Conservation (phyloP, 2,797 vertebrate species). For the Fistularia commersonii region DNA sequence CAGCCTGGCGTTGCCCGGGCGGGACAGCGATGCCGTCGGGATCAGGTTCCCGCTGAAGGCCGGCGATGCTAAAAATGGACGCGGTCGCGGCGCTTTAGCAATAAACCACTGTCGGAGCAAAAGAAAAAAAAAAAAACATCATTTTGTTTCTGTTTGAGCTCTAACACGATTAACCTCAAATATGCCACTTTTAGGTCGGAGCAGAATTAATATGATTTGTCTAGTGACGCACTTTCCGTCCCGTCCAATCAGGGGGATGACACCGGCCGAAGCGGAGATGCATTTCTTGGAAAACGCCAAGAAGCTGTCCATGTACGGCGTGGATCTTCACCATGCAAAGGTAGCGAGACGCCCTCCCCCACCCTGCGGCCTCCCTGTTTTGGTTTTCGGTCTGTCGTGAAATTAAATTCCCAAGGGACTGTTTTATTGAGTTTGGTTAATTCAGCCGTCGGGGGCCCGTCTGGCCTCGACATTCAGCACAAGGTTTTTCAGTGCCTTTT, state of each 20-base stretch:
- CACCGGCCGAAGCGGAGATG: constrained; percentile 96
- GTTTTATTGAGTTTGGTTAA: too few relatives aligned
- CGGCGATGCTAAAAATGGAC: constrained; percentile 39
- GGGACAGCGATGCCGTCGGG: constrained; percentile 17
- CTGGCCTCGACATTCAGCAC: too few relatives aligned
- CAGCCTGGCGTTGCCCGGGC: constrained; percentile 4
- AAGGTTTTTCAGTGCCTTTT: too few relatives aligned
- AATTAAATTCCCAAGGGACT: too few relatives aligned
- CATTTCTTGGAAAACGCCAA: constrained; percentile 98
- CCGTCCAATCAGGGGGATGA: constrained; percentile 85
- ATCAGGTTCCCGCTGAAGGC: constrained; percentile 33
- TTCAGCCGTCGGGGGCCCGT: too few relatives aligned
- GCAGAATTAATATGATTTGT: constrained; percentile 5
- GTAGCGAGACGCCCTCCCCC: constrained; percentile 70
- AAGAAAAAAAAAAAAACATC: constrained; percentile 8
- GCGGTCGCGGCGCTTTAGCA: constrained; percentile 16
- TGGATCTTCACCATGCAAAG: constrained; percentile 98
- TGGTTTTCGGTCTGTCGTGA: too few relatives aligned
- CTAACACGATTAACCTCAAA: constrained; percentile 18
- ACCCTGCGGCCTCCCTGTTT: too few relatives aligned
- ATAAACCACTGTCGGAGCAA: constrained; percentile 19
- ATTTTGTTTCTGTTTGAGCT: constrained; percentile 10
- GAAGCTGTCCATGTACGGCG: constrained; percentile 98
- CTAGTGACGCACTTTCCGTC: constrained; percentile 2
- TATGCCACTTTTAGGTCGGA: constrained; percentile 2